These are phyloP conservation scores for Sternarchorhynchus goeldii DNA, from an alignment of 2,797 vertebrate genomes.

Conservation along the genomic window DNA sequence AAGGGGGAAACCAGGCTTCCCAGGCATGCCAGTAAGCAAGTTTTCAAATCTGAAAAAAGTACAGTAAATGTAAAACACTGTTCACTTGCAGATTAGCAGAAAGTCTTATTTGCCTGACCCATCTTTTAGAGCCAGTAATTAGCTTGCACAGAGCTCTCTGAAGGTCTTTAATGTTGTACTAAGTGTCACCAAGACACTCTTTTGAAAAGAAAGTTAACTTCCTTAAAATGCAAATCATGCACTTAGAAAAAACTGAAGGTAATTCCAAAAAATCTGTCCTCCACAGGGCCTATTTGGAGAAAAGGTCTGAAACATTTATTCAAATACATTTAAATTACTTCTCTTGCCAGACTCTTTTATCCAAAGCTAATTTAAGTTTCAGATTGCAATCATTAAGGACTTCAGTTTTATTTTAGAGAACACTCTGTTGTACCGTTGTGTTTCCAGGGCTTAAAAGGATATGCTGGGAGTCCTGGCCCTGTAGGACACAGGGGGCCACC, in stretches of 20 bases:
- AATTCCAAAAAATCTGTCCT: constrained; percentile 45
- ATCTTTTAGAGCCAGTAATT: constrained; percentile 2
- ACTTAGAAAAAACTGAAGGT: constrained; percentile 4
- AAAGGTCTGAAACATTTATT: constrained; percentile 68
- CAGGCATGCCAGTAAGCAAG: constrained; percentile 74
- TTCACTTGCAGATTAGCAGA: constrained; percentile 3
- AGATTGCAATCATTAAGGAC: not conserved
- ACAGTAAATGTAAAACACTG: not conserved
- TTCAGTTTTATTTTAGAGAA: not conserved
- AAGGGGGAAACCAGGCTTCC: constrained; percentile 70
- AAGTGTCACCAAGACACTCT: constrained; percentile 17
- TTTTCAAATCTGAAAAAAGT: not conserved
- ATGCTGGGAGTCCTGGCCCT: constrained; percentile 69
- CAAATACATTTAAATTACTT: constrained; percentile 3
- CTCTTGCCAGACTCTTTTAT: not conserved
- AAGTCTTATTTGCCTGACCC: not conserved
- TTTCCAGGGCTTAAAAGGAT: constrained; percentile 79
- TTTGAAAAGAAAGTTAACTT: constrained; percentile 13
- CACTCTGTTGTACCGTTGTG: not conserved
- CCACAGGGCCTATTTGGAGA: constrained; percentile 76
- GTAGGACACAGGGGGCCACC: constrained; percentile 69
- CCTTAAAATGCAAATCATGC: constrained; percentile 12
- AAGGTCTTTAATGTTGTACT: constrained; percentile 8
- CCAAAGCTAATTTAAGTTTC: not conserved
- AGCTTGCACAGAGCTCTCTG: constrained; percentile 3